Base-by-base conservation (phyloP, 92 coral and sea anemone genomes). In the Palythoa grandiflora region DNA sequence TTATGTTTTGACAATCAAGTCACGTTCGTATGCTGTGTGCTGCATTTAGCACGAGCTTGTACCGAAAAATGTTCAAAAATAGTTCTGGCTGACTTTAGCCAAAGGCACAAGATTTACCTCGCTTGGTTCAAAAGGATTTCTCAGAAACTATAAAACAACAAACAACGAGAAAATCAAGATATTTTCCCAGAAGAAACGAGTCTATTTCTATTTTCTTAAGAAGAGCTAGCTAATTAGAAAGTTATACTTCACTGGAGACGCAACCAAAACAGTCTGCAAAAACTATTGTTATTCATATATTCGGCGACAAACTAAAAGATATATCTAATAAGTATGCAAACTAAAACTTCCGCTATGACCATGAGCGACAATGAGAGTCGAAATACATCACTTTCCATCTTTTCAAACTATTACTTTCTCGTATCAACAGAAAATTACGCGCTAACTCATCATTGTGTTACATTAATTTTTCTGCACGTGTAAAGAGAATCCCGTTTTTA, bases 271-370 rank as follows among this genome's bases (percentile, higher is more conserved):
- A 38, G 55, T 38, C 74, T 81, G 86, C 40, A 81, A 81, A 48
- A 50, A 2, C 39, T 54, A 66, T 81, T 81, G 86, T 81, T 81
- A 66, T 81, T 79, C 73, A 61, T 79, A 20, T 79, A 60, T 17
- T 81, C 65, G 86, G 75, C 71, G 86, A 19, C 20, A 53, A 63
- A 39, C 65, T 59, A 10, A 21, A 52, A 47, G 63, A 65, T 65
- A 66, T 66, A 16, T 19, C 66, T 13, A 77, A 44, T 68, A 14
- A 63, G 5, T 81, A 66, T 81, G 75, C 74, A 81, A 68, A 66
- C 57, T 40, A 16, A 52, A 47, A 66, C 86, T 81, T 81, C 86
- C 86, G 86, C 40, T 65, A 80, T 44, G 57, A 19, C 73, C 6
- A 28, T 65, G 59, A 21, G 44, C 60, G 73, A 71, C 59, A 21